Conservation (phyloP, 2,888 invertebrate species). For the Idaea dimidiata region DNA sequence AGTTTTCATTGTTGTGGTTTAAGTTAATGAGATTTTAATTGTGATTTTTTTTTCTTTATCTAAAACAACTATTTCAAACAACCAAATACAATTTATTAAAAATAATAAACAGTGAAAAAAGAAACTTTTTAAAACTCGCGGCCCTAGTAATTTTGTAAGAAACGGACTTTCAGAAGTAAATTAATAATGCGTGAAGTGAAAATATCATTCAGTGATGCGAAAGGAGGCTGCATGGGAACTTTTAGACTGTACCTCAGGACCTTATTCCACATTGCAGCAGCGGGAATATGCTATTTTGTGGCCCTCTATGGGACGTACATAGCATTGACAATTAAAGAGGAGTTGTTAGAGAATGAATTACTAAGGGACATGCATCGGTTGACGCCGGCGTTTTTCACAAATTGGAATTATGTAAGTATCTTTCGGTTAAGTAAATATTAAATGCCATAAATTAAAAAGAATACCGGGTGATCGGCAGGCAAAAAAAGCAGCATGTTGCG, state of each 20-base stretch:
- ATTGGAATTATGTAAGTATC: constrained; percentile 56
- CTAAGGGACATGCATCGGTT: constrained; percentile 37
- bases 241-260: constrained; percentile 18
- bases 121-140: no score
- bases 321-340: constrained; percentile 18
- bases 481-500: no score
- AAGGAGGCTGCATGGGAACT: constrained; percentile 5
- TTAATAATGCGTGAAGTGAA: constrained; percentile 35
- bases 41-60: no score
- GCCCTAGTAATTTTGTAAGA: no score
- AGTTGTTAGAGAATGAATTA: constrained; percentile 26
- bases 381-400: constrained; percentile 44
- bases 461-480: no score
- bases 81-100: no score
- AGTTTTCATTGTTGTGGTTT: no score
- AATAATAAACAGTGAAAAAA: no score
- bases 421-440: background rate
- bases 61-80: no score
- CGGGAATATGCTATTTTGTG: constrained; percentile 18
- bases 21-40: no score
- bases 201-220: constrained; percentile 16
- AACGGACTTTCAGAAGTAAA: background rate
- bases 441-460: no score
- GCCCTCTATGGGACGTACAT: constrained; percentile 19
- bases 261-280: constrained; percentile 18